Evolutionary conservation across 2,888 invertebrate genomes (phyloP), one percentile per base, ranked within the genome.

Genomic region (Chelonus formosanus): DNA sequence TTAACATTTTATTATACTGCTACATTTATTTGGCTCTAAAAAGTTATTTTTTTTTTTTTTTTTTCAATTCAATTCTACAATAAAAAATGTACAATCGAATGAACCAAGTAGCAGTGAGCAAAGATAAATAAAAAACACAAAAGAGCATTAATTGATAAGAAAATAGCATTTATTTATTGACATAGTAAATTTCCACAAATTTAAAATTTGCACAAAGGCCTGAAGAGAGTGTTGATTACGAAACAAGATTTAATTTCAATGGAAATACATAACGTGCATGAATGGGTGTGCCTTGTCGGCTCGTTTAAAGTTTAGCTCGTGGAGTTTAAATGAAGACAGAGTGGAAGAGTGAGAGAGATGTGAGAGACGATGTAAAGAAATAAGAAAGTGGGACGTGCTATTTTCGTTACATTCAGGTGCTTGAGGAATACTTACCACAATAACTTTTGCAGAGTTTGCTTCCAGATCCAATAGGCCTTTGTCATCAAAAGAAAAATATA

Each of bases 381-480:
- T 60, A 50, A 48, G 50, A 66, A 66, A 66, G 52, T 66, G 61
- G 66, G 66, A 61, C 66, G 61, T 36, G 56, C 66, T 66, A 66
- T 66, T 66, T 66, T 66, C 56, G 66, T 61, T 57, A 61, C 66
- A 66, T 66, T 66, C 66, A 66, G 61, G 66, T 66, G 56, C 52
- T 52, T 52, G 34, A 52, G 34, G 34, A 52, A 32, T 32, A 31
- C 34, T 52, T 52, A 52, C 52, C 53, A 53, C 53, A 52, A 53
- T 44, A 53, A 61, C 44, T 53, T 61, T 61, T 52, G 52, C 44
- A 43, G 36, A 52, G 52, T 61, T n/a, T 58, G 53, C 47, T 53
- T n/a, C 43, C 44, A 32, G 43, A 60, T 60, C 31, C 34, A 53
- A 44, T 61, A 52, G n/a, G 32, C 52, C 52, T 61, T 61, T 43